Conservation (phyloP, 2,888 invertebrate species). For the Platycnemis pennipes region DNA sequence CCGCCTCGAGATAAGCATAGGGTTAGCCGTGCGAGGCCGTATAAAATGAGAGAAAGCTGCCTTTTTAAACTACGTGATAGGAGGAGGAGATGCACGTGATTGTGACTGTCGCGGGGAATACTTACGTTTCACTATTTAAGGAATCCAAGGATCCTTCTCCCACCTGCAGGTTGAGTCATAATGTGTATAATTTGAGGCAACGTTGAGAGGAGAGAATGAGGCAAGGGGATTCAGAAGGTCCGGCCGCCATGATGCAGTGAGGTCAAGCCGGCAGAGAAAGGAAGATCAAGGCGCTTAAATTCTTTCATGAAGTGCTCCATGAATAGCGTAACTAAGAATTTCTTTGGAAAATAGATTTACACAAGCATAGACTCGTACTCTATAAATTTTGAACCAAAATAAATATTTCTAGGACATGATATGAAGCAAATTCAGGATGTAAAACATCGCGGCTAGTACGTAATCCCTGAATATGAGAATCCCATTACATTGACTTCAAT, state of each 20-base stretch:
- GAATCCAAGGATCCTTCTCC: not conserved
- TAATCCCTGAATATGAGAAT: no score
- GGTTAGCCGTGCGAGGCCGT: not conserved
- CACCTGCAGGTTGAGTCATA: not conserved
- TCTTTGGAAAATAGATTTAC: no score
- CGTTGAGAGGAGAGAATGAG: not conserved
- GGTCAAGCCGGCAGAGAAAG: not conserved
- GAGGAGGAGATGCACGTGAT: not conserved
- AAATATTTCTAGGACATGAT: no score
- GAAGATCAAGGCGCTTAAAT: not conserved
- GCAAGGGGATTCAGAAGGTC: not conserved
- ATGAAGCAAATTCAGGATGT: no score
- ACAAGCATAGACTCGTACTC: no score
- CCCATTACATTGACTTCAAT: no score
- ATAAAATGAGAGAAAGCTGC: not conserved
- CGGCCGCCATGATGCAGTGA: not conserved
- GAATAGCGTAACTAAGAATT: no score
- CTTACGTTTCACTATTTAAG: not conserved
- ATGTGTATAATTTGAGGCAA: conserved; percentile 42
- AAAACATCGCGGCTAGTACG: no score
- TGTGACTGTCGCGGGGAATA: not conserved
- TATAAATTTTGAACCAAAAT: no score
- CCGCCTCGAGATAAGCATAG: not conserved
- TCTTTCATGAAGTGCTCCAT: not conserved
- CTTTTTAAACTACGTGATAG: not conserved